Base-by-base conservation (phyloP, 1,140 invertebrate species). In the Bombus terrestris region DNA sequence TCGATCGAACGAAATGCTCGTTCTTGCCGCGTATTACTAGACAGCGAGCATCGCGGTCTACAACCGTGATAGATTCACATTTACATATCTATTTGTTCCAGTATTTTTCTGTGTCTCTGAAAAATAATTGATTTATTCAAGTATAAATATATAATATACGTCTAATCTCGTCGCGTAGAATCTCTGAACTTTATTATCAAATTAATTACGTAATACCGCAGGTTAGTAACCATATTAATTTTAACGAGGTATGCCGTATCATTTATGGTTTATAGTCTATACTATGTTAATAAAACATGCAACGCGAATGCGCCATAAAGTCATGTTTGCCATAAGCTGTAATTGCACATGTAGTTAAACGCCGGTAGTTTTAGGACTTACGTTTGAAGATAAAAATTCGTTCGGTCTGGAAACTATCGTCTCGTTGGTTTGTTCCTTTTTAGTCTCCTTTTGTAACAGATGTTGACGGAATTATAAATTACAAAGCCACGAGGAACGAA, bases 391-490 rank as follows among this genome's bases (percentile, higher is more conserved):
- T 37, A 59, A 57, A 71, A 79, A 57, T 68, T 22, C 39, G 25
- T 9, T 32, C 75, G n/a, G 32, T 8, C 74, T 39, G 32, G 47
- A 78, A 71, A 83, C 62, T 68, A 68, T 75, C 25, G 22, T 22
- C 47, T 9, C 37, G 32, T 37, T 47, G 53, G 32, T 79, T 59
- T 71, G 43, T 84, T 78, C 25, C 71, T 71, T 32, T 66, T 53
- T 39, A 41, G 18, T 5, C 43, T 12, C n/a, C 41, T 79, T 71
- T 71, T 57, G 75, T 25, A 79, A 43, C 75, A 84, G 75, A 79
- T 79, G 75, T 57, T 71, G 82, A 84, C 59, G 77, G 66, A 84
- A 84, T 79, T 43, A 84, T 84, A 84, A 84, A 84, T 84, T 68
- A 71, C 81, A 74, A 28, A 32, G 22, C 5, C n/a, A 22, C 22